Evolutionary conservation across 2,888 invertebrate genomes (phyloP), one percentile per base, ranked within the genome.

Genomic region (Macaria liturata): DNA sequence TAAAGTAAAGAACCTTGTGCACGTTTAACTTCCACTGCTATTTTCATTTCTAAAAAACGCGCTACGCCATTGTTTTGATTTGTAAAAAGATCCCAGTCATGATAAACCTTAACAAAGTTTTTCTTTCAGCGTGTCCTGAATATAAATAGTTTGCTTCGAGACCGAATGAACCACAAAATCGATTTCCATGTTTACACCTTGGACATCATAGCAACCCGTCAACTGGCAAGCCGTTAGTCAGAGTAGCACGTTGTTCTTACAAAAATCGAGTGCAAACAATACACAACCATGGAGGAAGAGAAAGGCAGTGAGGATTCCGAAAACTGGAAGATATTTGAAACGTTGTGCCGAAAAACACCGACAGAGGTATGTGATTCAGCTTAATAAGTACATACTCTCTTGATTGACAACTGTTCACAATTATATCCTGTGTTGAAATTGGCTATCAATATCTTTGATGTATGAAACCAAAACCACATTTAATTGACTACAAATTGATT

Each of bases 251-350:
- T 20, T 20, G 20, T 2, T 20, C 20, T 32, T 50, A 43, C 34
- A 32, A 39, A 9, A 1, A 37, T 32, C 45, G 46, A 54, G 37
- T 8, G 48, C 58, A 45, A 42, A 44, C 42, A 3, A 5, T 40
- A 47, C 8, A 49, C 9, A 54, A 46, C 52, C 42, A 89, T 91
- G 91, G 88, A 84, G 60, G 90, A 88, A 57, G 88, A 89, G 34
- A 87, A 89, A 66, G 79, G 68, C 40, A 86, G 83, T 66, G 89
- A 91, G 61, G 89, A 89, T 42, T 60, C 73, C 2, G 95, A 96
- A 76, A 96, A 96, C 81, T 95, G 96, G 94, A 93, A 93, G 76
- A 93, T 95, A 64, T 96, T 94, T 79, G 95, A 96, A 84, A 92
- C 94, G 4, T 84, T 96, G 62, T 94, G 94, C 68, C 93, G 93